Evolutionary conservation across 2,797 vertebrate genomes (phyloP).

Genomic region (Sebastes diaconus): DNA sequence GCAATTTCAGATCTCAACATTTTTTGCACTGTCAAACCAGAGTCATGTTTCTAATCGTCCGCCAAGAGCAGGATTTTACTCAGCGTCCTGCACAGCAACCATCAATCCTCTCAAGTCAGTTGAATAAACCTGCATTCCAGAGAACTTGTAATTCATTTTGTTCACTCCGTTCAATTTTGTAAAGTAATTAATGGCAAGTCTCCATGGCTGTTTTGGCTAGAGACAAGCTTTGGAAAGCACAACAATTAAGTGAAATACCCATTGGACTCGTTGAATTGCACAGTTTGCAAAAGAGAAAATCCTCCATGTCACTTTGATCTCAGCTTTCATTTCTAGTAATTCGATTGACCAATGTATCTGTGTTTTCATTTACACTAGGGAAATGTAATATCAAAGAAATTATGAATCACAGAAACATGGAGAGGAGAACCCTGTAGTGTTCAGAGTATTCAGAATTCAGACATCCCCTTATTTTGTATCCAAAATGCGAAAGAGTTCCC

Average conservation of each 20-base stretch:
- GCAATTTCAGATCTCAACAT: not conserved
- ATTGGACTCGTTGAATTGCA: not conserved
- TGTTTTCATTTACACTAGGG: not conserved
- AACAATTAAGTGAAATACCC: slow-evolving; percentile 8
- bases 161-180: not conserved
- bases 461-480: not conserved
- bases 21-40: not conserved
- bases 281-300: slow-evolving; percentile 4
- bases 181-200: slow-evolving; percentile 15
- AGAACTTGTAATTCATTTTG: not conserved
- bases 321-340: slow-evolving; percentile 10
- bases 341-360: not conserved
- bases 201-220: slow-evolving; percentile 14
- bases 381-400: not conserved
- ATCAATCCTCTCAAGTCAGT: not conserved
- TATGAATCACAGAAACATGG: not conserved
- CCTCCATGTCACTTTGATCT: slow-evolving; percentile 5
- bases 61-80: not conserved
- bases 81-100: not conserved
- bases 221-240: slow-evolving; percentile 25
- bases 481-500: not conserved
- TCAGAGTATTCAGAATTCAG: not conserved
- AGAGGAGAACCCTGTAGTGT: not conserved
- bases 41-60: not conserved
- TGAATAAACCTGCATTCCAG: not conserved